Base-by-base conservation (phyloP, 2,113 vertebrate species). In the Semnornis frantzii region DNA sequence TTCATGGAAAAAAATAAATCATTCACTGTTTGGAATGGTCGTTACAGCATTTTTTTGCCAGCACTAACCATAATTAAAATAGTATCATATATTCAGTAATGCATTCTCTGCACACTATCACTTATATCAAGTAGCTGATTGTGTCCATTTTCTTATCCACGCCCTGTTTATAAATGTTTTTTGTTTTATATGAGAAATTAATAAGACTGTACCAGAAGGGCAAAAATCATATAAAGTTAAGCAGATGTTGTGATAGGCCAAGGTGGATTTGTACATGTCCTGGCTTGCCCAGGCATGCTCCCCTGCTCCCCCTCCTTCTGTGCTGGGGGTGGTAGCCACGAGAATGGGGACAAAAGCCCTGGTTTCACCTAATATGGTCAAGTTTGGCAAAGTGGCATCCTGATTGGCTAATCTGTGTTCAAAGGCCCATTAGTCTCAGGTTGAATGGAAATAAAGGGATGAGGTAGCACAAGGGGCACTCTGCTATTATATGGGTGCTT, bases 81-180 rank as follows among this genome's bases (percentile, higher is more conserved):
- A 62, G 2, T 15, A 23, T 5, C 15, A 42, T 72, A 15, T 4
- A 48, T 54, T 50, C 7, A 8, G 4, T 34, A 18, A 57, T 2
- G 14, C 92, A 27, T 62, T 57, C 8, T 60, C 46, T 70, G 14
- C 66, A 20, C 3, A 65, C 2, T 7, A 3, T 46, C 9, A 12
- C 5, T 71, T 75, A 4, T 15, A 50, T 33, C 7, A 72, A 55
- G 18, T 5, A n/a, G 3, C 27, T 42, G 18, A 33, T 24, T 21
- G 4, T 44, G 11, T 30, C 8, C 3, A 46, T 79, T 75, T 78
- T 75, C 21, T 68, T 78, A 58, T 21, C 6, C 21, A 25, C 31
- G 19, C 0, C 6, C 1, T 5, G 1, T 1, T 71, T 68, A 74
- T 3, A 84, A 69, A 58, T 30, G 3, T 0, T 21, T 44, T 10